Percentiles rank a stretch among this genome's conserved stretches.
Conservation (phyloP, 2,113 vertebrate species). For the Nothocercus nigrocapillus region DNA sequence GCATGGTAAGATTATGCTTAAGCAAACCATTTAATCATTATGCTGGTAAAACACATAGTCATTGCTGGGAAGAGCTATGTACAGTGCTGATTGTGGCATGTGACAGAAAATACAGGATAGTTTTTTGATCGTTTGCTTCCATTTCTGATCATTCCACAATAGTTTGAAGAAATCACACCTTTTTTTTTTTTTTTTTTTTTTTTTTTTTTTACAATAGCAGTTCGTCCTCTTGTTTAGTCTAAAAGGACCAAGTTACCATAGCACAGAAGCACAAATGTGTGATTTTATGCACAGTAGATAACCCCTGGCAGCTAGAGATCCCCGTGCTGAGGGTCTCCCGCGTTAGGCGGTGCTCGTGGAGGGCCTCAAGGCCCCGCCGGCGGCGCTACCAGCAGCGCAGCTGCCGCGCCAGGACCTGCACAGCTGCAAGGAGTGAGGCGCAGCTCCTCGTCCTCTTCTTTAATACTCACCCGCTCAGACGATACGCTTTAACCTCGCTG, state of each 20-base stretch:
- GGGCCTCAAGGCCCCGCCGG: neutral
- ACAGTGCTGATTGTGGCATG: neutral
- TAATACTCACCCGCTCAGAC: neutral
- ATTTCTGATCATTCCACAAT: neutral
- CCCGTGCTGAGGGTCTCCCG: neutral
- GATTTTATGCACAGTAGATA: constrained; percentile 10
- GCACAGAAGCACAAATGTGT: constrained; percentile 42
- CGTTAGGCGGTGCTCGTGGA: neutral
- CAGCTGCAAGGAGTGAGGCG: neutral
- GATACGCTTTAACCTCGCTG: neutral
- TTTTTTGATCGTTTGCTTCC: neutral
- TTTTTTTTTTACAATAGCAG: neutral
- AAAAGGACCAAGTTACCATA: constrained; percentile 42
- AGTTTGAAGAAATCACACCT: neutral
- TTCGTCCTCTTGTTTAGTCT: neutral
- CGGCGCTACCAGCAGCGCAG: neutral
- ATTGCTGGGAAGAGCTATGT: neutral
- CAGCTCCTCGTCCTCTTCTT: neutral
- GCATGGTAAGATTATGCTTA: neutral
- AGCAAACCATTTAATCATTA: neutral
- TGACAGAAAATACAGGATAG: neutral
- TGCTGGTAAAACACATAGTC: neutral
- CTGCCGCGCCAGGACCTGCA: neutral
- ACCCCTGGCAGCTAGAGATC: neutral
- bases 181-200: neutral